Conservation (phyloP, 2,113 vertebrate species). For the Edolisoma coerulescens region DNA sequence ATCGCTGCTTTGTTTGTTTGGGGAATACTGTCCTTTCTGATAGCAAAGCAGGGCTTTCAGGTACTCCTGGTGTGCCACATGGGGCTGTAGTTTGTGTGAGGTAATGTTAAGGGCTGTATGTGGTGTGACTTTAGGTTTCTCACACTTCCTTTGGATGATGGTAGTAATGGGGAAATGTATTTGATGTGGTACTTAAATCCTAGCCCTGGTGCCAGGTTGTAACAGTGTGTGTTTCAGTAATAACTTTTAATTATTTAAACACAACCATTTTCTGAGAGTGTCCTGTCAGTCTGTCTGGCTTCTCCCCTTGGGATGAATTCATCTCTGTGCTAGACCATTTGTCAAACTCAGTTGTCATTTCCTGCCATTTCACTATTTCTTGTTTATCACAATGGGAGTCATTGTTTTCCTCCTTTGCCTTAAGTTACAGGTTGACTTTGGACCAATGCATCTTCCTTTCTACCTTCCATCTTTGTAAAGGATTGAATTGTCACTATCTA, state of each 20-base stretch:
- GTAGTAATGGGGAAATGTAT: neutral
- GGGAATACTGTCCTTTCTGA: neutral
- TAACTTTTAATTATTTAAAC: neutral
- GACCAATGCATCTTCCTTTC: neutral
- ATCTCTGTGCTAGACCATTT: neutral
- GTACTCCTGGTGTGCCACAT: neutral
- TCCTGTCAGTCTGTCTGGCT: neutral
- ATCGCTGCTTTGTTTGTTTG: fast-evolving
- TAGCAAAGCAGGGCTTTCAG: neutral
- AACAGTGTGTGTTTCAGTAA: neutral
- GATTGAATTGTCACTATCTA: neutral
- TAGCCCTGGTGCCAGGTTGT: neutral
- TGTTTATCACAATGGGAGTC: neutral
- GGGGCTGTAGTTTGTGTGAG: neutral
- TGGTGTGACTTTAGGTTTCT: neutral
- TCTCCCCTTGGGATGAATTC: neutral
- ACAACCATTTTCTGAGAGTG: neutral
- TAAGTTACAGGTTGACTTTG: neutral
- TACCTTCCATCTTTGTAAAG: neutral
- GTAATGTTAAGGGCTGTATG: neutral
- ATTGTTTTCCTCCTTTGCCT: neutral
- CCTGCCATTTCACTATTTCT: neutral
- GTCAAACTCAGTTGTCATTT: neutral
- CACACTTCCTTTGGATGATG: neutral
- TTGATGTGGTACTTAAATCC: neutral